Percentiles rank a stretch among this genome's conserved stretches.
Evolutionary conservation across 2,113 vertebrate species (phyloP).

Genomic region (Regulus satrapa): DNA sequence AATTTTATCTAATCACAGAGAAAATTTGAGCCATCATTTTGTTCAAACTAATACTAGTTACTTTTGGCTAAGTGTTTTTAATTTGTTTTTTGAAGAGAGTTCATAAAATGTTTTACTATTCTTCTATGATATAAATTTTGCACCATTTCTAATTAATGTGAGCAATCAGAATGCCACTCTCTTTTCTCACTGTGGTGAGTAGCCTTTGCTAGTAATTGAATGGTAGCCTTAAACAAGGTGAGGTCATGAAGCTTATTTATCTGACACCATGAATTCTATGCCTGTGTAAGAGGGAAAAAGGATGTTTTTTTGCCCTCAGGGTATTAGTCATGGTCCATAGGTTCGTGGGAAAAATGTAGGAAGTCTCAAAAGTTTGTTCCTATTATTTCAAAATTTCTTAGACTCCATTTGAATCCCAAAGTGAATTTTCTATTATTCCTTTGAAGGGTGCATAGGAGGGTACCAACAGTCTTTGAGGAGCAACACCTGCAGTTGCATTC

Average conservation of each 20-base stretch:
- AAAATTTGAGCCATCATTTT: constrained; percentile 34
- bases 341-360: constrained; percentile 82
- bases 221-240: constrained; percentile 69
- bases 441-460: constrained; percentile 78
- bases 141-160: constrained; percentile 53
- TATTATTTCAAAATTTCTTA: constrained; percentile 84
- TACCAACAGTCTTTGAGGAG: constrained; percentile 79
- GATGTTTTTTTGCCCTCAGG: constrained; percentile 78
- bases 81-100: background rate
- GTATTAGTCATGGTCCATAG: constrained; percentile 85
- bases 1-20: constrained; percentile 28
- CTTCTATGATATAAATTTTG: background rate
- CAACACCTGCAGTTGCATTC: constrained; percentile 86
- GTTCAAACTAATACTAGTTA: constrained; percentile 1
- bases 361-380: constrained; percentile 84
- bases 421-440: constrained; percentile 82
- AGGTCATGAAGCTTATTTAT: constrained; percentile 79
- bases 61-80: constrained; percentile 3
- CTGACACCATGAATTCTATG: constrained; percentile 74
- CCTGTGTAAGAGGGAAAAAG: constrained; percentile 69
- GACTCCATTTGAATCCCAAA: constrained; percentile 80
- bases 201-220: constrained; percentile 68
- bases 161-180: constrained; percentile 34
- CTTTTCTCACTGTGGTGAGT: constrained; percentile 20
- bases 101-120: background rate